Base-by-base conservation (phyloP, 2,888 invertebrate genomes). In the Andrena bicolor region DNA sequence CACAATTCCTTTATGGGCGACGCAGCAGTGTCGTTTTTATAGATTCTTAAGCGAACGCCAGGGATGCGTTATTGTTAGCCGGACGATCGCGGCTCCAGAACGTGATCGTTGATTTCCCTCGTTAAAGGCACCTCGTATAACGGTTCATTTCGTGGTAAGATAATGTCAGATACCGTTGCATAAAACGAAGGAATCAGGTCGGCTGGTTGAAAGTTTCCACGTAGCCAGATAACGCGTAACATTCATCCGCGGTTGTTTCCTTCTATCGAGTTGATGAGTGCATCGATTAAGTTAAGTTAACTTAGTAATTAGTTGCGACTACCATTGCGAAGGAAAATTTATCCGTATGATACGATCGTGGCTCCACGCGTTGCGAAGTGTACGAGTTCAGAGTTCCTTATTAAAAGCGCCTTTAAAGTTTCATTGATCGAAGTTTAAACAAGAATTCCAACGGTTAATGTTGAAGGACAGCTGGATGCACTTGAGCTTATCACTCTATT, bases 121-220 rank as follows among this genome's bases (percentile, higher is more conserved):
- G 16, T 53, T 66, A 26, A 53, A 58, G 56, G 51, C 79, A 41
- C 51, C 23, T 1, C 70, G 5, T 61, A 80, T 78, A 78, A 80
- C 51, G 58, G 58, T 20, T 49, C 28, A n/a, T 41, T 65, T 30
- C 41, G 28, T 51, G 41, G 41, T 35, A 16, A 8, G 79, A 61
- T 65, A 80, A 70, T 13, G 53, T 20, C 16, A 41, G 63, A 7
- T 61, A 60, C 53, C 10, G 61, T 78, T 78, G 60, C 64, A 71
- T 49, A 78, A 58, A 64, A 30, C 2, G 79, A 48, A 26, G 58
- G 35, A 70, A 80, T 20, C 65, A 35, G 69, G 78, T 77, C 79
- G 58, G 23, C 41, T 35, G 23, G 48, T 41, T n/a, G 30, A 70
- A 78, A 70, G 65, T 78, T 78, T 70, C 79, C 79, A 78, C 65